A percentile compares a stretch with the other conserved stretches of the same genome.
Conservation (phyloP, 2,888 invertebrate genomes). For the Amiota communis region DNA sequence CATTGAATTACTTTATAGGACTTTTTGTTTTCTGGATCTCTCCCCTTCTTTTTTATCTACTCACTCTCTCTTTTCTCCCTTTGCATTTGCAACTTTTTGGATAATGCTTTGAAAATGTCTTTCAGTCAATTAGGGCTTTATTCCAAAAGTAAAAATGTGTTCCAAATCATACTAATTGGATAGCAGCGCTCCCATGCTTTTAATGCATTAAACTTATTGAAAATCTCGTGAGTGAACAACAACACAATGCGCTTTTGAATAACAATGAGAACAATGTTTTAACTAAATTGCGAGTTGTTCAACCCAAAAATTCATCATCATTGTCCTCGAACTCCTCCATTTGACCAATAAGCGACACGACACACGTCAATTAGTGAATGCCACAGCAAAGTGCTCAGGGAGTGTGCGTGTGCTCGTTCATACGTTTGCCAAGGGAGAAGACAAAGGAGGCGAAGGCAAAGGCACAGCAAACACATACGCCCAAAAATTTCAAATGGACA, state of each 20-base stretch:
- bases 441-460: neutral
- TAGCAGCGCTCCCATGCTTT: neutral
- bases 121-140: too few species aligned
- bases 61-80: too few species aligned
- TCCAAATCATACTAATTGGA: conserved; percentile 15
- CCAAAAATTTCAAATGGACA: conserved; percentile 13
- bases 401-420: too few species aligned
- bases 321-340: too few species aligned
- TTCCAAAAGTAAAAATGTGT: neutral
- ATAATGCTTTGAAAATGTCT: too few species aligned
- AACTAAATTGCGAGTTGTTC: conserved; percentile 14
- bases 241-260: neutral
- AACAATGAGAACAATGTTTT: conserved; percentile 6
- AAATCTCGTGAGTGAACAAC: conserved; percentile 2
- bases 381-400: neutral
- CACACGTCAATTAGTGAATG: conserved; percentile 25
- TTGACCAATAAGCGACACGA: conserved; percentile 20
- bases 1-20: too few species aligned
- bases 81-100: too few species aligned
- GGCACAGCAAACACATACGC: conserved; percentile 8
- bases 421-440: neutral
- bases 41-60: too few species aligned
- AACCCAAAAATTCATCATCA: neutral
- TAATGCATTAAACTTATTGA: neutral
- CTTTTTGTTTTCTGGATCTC: too few species aligned